These are phyloP conservation scores for Atherinomorus stipes DNA, from an alignment of 2,113 vertebrate genomes.

Conservation along the genomic window DNA sequence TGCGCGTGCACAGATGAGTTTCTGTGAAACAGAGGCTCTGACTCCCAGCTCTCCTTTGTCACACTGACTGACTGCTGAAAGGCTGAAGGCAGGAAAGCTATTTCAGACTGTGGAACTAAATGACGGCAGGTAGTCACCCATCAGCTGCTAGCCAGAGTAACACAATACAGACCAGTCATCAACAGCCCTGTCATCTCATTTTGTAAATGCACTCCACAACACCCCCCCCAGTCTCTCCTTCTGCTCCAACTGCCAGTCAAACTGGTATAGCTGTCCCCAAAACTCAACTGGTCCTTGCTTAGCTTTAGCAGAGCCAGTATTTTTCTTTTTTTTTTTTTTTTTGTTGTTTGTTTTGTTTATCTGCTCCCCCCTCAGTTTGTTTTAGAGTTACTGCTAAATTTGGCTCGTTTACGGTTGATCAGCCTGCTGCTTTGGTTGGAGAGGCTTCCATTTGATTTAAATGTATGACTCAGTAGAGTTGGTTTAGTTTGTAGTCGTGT, in stretches of 20 bases:
- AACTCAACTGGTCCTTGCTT: conserved; percentile 29
- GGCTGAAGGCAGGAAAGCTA: conserved; percentile 64
- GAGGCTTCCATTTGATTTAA: conserved; percentile 29
- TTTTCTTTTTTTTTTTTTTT: conserved; percentile 35
- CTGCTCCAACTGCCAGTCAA: conserved; percentile 57
- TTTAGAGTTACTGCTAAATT: conserved; percentile 38
- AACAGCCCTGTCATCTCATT: conserved; percentile 68
- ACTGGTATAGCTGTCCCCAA: conserved; percentile 40
- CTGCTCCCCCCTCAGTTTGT: conserved; percentile 40
- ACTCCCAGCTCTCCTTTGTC: conserved; percentile 73
- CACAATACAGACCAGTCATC: conserved; percentile 66
- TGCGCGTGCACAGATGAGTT: conserved; percentile 25
- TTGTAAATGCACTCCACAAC: conserved; percentile 67
- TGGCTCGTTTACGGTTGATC: neutral
- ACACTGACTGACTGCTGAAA: conserved; percentile 77
- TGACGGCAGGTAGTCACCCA: conserved; percentile 72
- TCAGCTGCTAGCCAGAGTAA: conserved; percentile 60
- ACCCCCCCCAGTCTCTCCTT: conserved; percentile 24
- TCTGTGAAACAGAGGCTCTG: conserved; percentile 59
- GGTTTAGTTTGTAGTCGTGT: conserved; percentile 32
- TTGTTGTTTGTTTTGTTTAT: conserved; percentile 48
- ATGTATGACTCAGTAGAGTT: conserved; percentile 43
- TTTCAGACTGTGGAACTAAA: conserved; percentile 69
- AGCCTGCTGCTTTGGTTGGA: conserved; percentile 1
- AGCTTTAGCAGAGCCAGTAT: conserved; percentile 14